Evolutionary conservation across 2,113 vertebrate species (phyloP), one percentile per base, ranked within the genome.

Genomic region (Leptodactylus fuscus): DNA sequence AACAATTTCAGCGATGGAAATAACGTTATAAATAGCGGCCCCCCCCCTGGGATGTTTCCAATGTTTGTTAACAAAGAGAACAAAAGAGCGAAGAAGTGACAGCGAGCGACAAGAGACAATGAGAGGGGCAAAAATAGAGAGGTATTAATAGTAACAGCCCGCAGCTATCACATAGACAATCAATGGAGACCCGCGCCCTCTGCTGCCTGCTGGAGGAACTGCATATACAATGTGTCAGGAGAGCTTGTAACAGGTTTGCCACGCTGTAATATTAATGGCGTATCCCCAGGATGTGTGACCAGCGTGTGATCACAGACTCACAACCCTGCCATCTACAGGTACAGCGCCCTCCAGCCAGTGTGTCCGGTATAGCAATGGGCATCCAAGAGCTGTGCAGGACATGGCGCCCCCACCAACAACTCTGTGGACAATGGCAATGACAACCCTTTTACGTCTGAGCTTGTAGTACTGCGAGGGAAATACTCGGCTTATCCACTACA

Each of bases 111-210:
- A 53, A 76, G 12, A n/a, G 49, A 38, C 9, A 1, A 4, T 4
- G 8, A 78, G n/a, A 3, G 53, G 32, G 16, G 53, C 29, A 79
- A 79, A n/a, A 60, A 58, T 36, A 49, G 48, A 29, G 20, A 34
- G 15, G 4, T 79, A 79, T 79, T 58, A 41, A 58, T 79, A 79
- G 76, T 5, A n/a, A 24, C 4, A n/a, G 76, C 76, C 48, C 5
- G 32, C 8, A 58, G 51, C 29, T 2, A 58, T 58, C 22, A 12
- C 9, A 5, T 48, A 48, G 13, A 48, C 27, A 15, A 12, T 27
- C 49, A 51, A 51, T 55, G 20, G 18, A 9, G 3, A 18, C 15
- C 4, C n/a, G 32, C 20, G 51, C 76, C 76, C 32, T n/a, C 76
- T 79, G 76, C 71, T 75, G 71, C 15, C 24, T 10, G 13, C 34